Evolutionary conservation across 2,797 vertebrate genomes (phyloP).

Genomic region (Poecilia picta): DNA sequence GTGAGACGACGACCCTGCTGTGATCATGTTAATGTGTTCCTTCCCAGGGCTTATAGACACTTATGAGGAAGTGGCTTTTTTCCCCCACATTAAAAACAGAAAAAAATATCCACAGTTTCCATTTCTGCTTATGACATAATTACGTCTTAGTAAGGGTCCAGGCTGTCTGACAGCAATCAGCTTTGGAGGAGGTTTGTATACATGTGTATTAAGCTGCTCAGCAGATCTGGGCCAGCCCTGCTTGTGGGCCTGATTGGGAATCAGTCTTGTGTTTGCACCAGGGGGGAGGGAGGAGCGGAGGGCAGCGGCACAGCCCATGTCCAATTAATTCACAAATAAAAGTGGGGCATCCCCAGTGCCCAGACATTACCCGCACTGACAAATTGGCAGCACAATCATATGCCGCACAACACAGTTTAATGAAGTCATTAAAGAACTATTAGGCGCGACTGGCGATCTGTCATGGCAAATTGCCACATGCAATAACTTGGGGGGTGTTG

Average conservation of each 20-base stretch:
- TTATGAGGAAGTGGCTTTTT: neutral
- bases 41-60: conserved; percentile 17
- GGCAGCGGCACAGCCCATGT: conserved; percentile 65
- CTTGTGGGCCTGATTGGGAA: conserved; percentile 43
- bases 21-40: conserved; percentile 23
- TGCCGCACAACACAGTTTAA: conserved; percentile 85
- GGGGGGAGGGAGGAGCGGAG: conserved; percentile 22
- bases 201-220: conserved; percentile 20
- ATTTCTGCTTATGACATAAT: conserved; percentile 28
- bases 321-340: conserved; percentile 84
- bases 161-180: neutral
- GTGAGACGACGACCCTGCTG: conserved; percentile 44
- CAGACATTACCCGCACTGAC: conserved; percentile 80
- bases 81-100: neutral
- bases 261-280: conserved; percentile 38
- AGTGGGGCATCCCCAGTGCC: conserved; percentile 77
- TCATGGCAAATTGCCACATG: conserved; percentile 83
- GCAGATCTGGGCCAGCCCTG: conserved; percentile 31
- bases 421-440: conserved; percentile 87
- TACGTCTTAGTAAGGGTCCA: conserved; percentile 14
- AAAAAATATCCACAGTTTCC: neutral
- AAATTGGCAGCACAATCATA: conserved; percentile 81
- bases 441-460: conserved; percentile 80
- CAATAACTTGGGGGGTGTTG: conserved; percentile 71
- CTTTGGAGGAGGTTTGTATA: conserved; percentile 21